These are phyloP conservation scores for Micrastur ruficollis DNA, from an alignment of 2,797 vertebrate genomes.

Conservation along the genomic window DNA sequence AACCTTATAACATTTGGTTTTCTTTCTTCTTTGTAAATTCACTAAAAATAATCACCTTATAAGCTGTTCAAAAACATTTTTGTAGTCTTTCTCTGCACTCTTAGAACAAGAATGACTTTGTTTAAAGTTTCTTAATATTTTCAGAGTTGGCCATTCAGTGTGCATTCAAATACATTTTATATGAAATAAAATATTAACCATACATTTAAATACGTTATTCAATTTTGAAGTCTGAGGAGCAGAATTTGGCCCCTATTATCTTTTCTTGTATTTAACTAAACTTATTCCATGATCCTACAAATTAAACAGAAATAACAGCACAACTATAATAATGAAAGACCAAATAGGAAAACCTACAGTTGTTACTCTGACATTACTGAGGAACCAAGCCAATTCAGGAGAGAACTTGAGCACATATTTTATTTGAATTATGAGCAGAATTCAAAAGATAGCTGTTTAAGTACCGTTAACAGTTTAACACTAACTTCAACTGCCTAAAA, in stretches of 20 bases:
- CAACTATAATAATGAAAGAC: not conserved
- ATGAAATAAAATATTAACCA: not conserved
- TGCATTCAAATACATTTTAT: not conserved
- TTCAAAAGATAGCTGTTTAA: not conserved
- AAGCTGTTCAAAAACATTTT: not conserved
- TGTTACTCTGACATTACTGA: not conserved
- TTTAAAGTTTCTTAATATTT: not conserved
- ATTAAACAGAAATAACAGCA: not conserved
- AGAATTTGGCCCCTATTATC: not conserved
- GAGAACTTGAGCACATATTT: not conserved
- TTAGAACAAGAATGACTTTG: not conserved
- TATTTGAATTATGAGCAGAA: not conserved
- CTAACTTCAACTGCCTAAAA: not conserved
- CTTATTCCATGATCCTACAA: not conserved
- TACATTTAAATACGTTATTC: not conserved
- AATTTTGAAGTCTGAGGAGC: not conserved
- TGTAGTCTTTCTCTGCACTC: not conserved
- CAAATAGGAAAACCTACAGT: not conserved
- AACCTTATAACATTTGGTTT: not conserved
- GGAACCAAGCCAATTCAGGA: not conserved
- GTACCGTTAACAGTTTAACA: not conserved
- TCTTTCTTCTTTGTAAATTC: not conserved
- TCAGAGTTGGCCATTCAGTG: not conserved
- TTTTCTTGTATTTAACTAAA: not conserved
- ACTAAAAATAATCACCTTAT: not conserved